Conservation (phyloP, 2,113 vertebrate genomes). For the Antennarius striatus region DNA sequence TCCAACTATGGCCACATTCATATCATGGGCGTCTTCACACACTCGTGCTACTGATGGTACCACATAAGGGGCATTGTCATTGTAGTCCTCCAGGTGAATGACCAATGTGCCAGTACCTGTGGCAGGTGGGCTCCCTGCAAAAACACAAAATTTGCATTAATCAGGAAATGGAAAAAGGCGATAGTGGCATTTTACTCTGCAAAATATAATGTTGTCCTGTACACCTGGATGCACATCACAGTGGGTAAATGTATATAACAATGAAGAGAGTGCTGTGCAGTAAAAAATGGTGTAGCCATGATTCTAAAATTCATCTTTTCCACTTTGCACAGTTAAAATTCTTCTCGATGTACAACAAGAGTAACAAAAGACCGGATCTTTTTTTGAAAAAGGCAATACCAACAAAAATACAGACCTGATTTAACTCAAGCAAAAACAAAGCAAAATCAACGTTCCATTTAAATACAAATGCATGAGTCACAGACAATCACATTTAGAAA, state of each 20-base stretch:
- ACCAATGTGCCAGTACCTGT: conserved; percentile 92
- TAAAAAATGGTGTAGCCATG: conserved; percentile 13
- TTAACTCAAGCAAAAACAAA: no score
- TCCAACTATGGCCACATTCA: conserved; percentile 88
- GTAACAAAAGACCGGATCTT: neutral
- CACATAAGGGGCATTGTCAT: conserved; percentile 91
- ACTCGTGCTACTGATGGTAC: conserved; percentile 88
- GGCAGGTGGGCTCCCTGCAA: conserved; percentile 88
- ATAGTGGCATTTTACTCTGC: neutral
- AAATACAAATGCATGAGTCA: no score
- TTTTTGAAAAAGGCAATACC: no score
- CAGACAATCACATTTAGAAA: neutral
- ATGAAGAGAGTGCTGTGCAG: conserved; percentile 21
- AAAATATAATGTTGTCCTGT: neutral
- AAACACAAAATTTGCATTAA: conserved; percentile 12
- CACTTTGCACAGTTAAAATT: conserved; percentile 14
- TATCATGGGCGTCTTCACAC: conserved; percentile 90
- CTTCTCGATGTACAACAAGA: neutral
- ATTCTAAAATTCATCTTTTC: conserved; percentile 10
- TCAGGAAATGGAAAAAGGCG: neutral
- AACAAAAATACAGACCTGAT: neutral
- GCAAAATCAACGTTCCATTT: neutral
- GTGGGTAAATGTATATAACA: conserved; percentile 13
- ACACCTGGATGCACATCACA: conserved; percentile 1
- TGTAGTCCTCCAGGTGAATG: conserved; percentile 90